Evolutionary conservation across 2,888 invertebrate species (phyloP).

Genomic region (Pristionchus mayeri): DNA sequence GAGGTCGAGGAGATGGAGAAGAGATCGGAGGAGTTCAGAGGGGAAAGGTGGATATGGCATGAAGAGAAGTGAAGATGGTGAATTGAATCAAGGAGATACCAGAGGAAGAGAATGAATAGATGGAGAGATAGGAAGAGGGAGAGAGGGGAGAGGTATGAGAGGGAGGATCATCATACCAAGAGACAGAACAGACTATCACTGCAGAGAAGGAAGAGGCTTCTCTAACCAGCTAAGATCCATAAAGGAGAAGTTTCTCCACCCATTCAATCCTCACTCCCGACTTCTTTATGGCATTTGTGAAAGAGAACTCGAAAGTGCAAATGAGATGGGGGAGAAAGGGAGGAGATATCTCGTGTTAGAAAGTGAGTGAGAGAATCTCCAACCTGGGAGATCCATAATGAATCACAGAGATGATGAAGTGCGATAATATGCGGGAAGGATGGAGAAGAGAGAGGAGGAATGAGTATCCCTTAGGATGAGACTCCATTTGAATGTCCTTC

Average conservation of each 20-base stretch:
- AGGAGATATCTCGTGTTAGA: no score
- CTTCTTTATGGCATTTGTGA: conserved; percentile 6
- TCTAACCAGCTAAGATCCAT: conserved; percentile 26
- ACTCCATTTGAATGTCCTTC: background rate
- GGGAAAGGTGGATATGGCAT: background rate
- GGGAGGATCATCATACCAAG: background rate
- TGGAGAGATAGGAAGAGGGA: background rate
- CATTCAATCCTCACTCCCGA: conserved; percentile 17
- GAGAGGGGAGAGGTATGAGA: background rate
- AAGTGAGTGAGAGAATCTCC: no score
- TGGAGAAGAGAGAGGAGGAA: background rate
- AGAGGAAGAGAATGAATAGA: background rate
- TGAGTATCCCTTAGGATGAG: background rate
- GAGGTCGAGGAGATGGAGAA: background rate
- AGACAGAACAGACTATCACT: background rate
- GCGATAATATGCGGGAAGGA: conserved; percentile 6
- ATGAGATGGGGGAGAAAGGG: background rate
- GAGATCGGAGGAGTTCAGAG: background rate
- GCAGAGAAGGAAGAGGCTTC: background rate
- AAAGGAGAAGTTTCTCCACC: conserved; percentile 32
- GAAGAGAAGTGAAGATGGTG: background rate
- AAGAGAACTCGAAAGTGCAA: conserved; percentile 1
- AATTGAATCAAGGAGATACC: no score
- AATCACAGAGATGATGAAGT: no score
- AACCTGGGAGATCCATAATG: no score